Evolutionary conservation across 2,113 vertebrate species (phyloP).

Genomic region (Rallus limicola): DNA sequence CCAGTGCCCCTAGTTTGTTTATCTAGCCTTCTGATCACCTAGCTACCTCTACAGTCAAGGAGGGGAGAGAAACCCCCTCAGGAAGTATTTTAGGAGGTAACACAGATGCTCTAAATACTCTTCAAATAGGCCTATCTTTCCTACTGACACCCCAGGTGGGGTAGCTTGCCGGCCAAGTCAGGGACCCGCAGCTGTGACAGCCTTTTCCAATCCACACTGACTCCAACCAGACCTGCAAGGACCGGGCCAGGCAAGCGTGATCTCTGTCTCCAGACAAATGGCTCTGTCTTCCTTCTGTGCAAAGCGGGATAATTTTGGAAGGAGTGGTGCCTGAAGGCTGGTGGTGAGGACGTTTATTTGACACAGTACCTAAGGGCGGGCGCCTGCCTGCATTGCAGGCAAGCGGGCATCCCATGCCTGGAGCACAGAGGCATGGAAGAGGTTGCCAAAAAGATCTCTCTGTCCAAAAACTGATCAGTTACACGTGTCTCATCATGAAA

Average conservation of each 20-base stretch:
- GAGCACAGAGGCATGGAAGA: not conserved
- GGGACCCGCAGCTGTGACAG: not conserved
- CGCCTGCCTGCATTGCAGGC: rapidly evolving
- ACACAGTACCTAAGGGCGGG: rapidly evolving
- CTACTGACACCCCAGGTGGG: rapidly evolving
- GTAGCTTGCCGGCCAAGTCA: not conserved
- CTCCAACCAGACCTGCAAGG: not conserved
- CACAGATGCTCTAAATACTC: constrained; percentile 49
- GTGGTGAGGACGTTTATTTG: not conserved
- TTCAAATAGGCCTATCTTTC: constrained; percentile 26
- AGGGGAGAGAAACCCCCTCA: not conserved
- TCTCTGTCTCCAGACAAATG: not conserved
- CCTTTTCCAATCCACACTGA: constrained; percentile 15
- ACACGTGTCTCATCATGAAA: not conserved
- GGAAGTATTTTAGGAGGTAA: not conserved
- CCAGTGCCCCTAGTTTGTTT: not conserved
- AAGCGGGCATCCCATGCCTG: not conserved
- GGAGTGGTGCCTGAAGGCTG: not conserved
- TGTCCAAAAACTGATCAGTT: not conserved
- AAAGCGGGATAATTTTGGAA: not conserved
- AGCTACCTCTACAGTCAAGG: not conserved
- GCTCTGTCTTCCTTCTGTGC: not conserved
- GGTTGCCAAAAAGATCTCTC: not conserved
- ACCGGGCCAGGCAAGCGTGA: not conserved
- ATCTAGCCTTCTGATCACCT: not conserved